Evolutionary conservation across 2,888 invertebrate species (phyloP).

Genomic region (Phortica okadai): DNA sequence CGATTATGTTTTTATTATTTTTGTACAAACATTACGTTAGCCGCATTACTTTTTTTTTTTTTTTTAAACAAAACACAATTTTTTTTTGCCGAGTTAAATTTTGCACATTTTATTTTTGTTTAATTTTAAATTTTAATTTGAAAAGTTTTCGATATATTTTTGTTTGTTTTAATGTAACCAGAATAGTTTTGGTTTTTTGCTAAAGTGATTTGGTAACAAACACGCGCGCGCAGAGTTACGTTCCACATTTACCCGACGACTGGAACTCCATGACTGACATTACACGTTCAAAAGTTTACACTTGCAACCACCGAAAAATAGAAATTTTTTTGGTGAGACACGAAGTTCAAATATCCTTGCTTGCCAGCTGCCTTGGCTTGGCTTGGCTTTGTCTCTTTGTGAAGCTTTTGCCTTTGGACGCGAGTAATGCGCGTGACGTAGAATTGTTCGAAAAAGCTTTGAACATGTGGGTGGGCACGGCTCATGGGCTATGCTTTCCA

Average conservation of each 20-base stretch:
- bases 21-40: background rate
- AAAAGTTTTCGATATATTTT: constrained; percentile 26
- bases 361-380: constrained; percentile 1
- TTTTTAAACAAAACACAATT: background rate
- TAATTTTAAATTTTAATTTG: background rate
- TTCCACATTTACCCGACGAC: constrained; percentile 75
- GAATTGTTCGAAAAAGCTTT: constrained; percentile 48
- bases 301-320: constrained; percentile 29
- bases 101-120: constrained; percentile 29
- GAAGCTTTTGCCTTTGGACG: background rate
- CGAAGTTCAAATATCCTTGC: constrained; percentile 29
- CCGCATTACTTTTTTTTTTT: constrained; percentile 10
- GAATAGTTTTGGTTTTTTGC: constrained; percentile 15
- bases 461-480: constrained; percentile 19
- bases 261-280: constrained; percentile 76
- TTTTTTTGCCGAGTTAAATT: constrained; percentile 14
- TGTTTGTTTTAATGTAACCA: background rate
- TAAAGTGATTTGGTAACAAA: constrained; percentile 6
- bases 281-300: constrained; percentile 47
- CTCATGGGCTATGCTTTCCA: constrained; percentile 23
- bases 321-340: background rate
- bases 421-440: constrained; percentile 35
- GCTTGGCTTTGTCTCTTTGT: background rate
- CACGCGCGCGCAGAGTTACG: constrained; percentile 62
- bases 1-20: background rate